phyloP scores from a whole-genome alignment of 2,113 vertebrate species.

The Anoplopoma fimbria region DNA sequence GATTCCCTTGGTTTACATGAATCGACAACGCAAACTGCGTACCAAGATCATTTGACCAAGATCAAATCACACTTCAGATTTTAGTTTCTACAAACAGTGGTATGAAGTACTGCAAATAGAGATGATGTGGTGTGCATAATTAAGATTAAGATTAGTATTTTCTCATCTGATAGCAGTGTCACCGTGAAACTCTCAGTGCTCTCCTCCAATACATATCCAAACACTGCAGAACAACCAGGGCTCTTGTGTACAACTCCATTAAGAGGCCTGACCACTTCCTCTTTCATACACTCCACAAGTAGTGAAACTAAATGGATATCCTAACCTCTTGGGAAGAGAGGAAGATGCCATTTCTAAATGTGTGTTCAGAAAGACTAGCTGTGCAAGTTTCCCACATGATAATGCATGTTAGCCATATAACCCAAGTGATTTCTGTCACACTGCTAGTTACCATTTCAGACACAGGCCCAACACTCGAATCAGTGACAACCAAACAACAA shows the following conservation, averaged over 20 bases:
- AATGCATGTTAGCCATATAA: neutral
- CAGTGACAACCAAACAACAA: neutral
- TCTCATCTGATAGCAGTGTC: slow-evolving; percentile 31
- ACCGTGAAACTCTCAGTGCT: slow-evolving; percentile 25
- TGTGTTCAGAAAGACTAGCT: slow-evolving; percentile 48
- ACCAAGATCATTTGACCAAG: slow-evolving; percentile 59
- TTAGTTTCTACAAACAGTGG: slow-evolving; percentile 64
- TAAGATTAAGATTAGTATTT: slow-evolving; percentile 51
- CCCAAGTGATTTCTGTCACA: slow-evolving; percentile 15
- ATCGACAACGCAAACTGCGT: slow-evolving; percentile 65
- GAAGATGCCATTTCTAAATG: slow-evolving; percentile 53
- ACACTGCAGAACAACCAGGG: slow-evolving; percentile 50
- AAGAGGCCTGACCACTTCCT: slow-evolving; percentile 71
- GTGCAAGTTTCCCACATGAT: slow-evolving; percentile 51
- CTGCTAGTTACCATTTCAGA: neutral
- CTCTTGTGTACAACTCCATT: slow-evolving; percentile 70
- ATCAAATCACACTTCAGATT: slow-evolving; percentile 75
- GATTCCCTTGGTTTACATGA: slow-evolving; percentile 68
- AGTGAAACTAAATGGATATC: slow-evolving; percentile 73
- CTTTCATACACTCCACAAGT: slow-evolving; percentile 62
- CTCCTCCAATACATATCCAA: slow-evolving; percentile 50
- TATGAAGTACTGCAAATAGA: slow-evolving; percentile 55
- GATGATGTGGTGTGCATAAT: slow-evolving; percentile 52
- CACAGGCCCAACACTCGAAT: neutral
- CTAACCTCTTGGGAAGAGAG: slow-evolving; percentile 51